Conservation (phyloP, 92 coral and sea anemone genomes). For the Isaurus tuberculatus region DNA sequence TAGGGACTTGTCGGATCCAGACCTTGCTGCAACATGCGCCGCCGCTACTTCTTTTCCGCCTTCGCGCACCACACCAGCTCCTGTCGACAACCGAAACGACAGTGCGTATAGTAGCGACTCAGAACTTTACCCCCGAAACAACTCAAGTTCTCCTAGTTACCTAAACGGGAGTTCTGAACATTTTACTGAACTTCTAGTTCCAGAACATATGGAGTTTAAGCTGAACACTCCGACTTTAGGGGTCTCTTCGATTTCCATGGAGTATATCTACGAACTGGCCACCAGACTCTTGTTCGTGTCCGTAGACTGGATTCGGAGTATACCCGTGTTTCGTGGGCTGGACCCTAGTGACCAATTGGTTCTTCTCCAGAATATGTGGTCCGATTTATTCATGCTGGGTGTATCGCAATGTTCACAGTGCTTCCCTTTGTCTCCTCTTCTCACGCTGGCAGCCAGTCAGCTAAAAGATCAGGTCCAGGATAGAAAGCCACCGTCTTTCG, state of each 20-base stretch:
- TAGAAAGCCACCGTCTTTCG: conserved; percentile 18
- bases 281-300: conserved; percentile 95
- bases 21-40: background rate
- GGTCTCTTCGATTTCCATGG: conserved; percentile 85
- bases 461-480: conserved; percentile 49
- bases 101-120: conserved; percentile 40
- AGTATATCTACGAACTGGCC: conserved; percentile 95
- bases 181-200: conserved; percentile 52
- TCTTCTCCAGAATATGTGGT: conserved; percentile 85
- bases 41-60: conserved; percentile 4
- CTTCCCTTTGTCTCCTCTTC: conserved; percentile 90
- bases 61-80: background rate
- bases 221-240: conserved; percentile 76
- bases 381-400: conserved; percentile 89
- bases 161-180: background rate
- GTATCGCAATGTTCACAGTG: conserved; percentile 88
- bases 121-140: background rate
- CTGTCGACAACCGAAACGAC: conserved; percentile 29
- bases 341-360: conserved; percentile 79
- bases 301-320: conserved; percentile 91
- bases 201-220: conserved; percentile 77
- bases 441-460: conserved; percentile 75
- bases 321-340: conserved; percentile 79
- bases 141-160: background rate
- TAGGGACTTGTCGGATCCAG: background rate